These are phyloP conservation scores for Parochlus steinenii DNA, from an alignment of 2,888 invertebrate species.

Conservation along the genomic window DNA sequence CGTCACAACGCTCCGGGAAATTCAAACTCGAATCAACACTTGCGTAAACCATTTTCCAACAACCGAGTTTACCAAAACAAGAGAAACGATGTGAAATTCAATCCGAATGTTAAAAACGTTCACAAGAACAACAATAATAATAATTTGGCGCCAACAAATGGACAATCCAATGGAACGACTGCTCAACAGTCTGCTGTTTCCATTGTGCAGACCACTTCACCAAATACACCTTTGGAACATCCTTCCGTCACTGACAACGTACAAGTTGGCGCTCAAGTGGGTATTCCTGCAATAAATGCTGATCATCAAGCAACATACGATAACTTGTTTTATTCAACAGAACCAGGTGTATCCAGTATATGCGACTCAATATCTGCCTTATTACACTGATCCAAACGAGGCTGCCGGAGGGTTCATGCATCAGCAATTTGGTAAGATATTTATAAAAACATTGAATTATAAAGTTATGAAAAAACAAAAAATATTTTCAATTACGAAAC, in stretches of 20 bases:
- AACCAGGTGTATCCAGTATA: no score
- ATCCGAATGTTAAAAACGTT: constrained; percentile 9
- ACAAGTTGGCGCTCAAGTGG: not conserved
- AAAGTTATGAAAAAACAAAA: no score
- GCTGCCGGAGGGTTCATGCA: no score
- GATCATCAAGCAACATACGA: no score
- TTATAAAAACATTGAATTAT: no score
- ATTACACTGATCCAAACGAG: no score
- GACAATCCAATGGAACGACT: not conserved
- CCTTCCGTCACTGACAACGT: not conserved
- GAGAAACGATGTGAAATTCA: constrained; percentile 10
- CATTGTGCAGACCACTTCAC: not conserved
- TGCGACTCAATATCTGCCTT: no score
- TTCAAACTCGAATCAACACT: not conserved
- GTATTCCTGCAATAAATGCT: not conserved
- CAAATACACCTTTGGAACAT: not conserved
- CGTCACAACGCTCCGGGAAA: not conserved
- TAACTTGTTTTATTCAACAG: no score
- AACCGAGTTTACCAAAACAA: not conserved
- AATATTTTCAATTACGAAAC: no score
- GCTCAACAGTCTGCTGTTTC: not conserved
- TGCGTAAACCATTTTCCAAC: not conserved
- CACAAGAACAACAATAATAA: constrained; percentile 6
- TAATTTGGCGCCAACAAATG: not conserved
- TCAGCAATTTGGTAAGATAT: no score